Evolutionary conservation across 2,888 invertebrate genomes (phyloP).

Genomic region (Mesorhabditis spiculigera): DNA sequence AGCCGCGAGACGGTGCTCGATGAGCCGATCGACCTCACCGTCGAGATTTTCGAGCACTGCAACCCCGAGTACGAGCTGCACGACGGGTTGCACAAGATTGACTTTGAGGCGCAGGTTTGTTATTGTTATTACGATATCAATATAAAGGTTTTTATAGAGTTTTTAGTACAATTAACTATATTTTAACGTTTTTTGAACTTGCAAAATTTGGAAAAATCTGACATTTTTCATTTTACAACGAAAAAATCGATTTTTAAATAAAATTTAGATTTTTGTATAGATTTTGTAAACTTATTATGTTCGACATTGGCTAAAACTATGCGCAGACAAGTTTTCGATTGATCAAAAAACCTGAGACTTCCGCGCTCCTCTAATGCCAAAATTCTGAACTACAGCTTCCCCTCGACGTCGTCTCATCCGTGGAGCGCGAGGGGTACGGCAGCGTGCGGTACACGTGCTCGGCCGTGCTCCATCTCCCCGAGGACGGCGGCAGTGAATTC

Average conservation of each 20-base stretch:
- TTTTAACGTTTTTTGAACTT: not conserved
- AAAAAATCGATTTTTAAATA: no score
- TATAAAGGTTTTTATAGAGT: no score
- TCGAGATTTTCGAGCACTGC: slow-evolving; percentile 46
- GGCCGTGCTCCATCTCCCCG: slow-evolving; percentile 52
- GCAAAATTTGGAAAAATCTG: not conserved
- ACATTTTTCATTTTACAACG: not conserved
- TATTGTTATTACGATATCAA: no score
- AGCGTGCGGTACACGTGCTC: slow-evolving; percentile 50
- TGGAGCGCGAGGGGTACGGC: slow-evolving; percentile 45
- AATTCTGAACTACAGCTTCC: slow-evolving; percentile 26
- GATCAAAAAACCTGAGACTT: no score
- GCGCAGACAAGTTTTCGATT: no score
- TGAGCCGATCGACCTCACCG: slow-evolving; percentile 49
- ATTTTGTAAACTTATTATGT: no score
- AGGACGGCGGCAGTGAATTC: slow-evolving; percentile 53
- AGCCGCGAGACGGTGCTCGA: slow-evolving; percentile 50
- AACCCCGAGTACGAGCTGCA: slow-evolving; percentile 44
- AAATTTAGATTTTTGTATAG: no score
- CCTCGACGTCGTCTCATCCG: slow-evolving; percentile 44
- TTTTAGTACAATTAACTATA: no score
- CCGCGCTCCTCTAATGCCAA: no score
- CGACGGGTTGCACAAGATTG: slow-evolving; percentile 46
- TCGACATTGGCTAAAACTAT: no score
- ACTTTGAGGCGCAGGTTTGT: slow-evolving; percentile 35